Conservation (phyloP, 2,113 vertebrate genomes). For the Polypterus bichir region DNA sequence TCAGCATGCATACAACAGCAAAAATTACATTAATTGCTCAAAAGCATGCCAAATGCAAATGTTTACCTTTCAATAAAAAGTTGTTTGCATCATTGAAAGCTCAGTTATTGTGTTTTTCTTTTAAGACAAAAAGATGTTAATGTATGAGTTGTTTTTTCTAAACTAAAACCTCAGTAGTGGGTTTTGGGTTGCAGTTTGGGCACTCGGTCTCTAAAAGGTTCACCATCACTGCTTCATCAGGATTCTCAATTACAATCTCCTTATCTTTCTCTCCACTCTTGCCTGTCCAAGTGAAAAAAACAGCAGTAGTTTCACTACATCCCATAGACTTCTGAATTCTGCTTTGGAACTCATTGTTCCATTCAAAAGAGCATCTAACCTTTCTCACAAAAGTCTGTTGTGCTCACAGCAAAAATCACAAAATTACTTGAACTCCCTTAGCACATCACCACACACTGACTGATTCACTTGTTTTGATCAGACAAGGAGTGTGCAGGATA, state of each 20-base stretch:
- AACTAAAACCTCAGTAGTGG: too few species aligned
- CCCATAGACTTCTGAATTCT: constrained; percentile 10
- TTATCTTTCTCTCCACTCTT: constrained; percentile 18
- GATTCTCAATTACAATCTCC: constrained; percentile 15
- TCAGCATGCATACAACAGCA: too few species aligned
- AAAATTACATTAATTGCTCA: too few species aligned
- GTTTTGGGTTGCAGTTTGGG: too few species aligned
- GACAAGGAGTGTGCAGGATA: constrained; percentile 14
- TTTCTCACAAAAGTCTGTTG: constrained; percentile 17
- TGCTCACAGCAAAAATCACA: constrained; percentile 12
- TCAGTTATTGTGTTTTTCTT: too few species aligned
- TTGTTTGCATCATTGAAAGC: too few species aligned
- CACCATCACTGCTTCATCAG: constrained; percentile 6
- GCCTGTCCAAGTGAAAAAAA: constrained; percentile 15
- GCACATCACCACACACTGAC: constrained; percentile 13
- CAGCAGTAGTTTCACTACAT: constrained; percentile 17
- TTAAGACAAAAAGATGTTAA: too few species aligned
- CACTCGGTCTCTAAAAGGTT: too few species aligned
- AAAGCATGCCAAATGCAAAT: too few species aligned
- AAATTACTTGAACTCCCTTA: constrained; percentile 14
- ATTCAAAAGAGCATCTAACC: constrained; percentile 5
- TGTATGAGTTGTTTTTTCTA: too few species aligned
- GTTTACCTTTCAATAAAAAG: too few species aligned
- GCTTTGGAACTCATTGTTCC: constrained; percentile 10
- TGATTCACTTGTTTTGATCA: constrained; percentile 10